Base-by-base conservation (phyloP, 2,797 vertebrate genomes). In the Spea hammondii region DNA sequence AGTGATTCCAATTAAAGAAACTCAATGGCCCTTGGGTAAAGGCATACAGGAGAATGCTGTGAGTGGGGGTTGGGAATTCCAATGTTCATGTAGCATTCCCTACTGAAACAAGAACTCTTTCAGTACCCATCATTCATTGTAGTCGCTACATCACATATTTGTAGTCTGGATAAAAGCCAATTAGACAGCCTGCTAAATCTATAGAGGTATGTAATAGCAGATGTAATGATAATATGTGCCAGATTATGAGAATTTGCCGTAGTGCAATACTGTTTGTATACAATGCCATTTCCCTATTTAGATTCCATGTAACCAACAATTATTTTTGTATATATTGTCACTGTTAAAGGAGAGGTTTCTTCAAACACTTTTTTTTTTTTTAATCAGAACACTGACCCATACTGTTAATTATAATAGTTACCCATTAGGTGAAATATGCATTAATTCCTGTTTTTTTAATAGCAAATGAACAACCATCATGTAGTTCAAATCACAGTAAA, bases 401-500 rank as follows among this genome's bases (percentile, higher is more conserved):
- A 54, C 65, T 57, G 70, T 78, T 73, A 78, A 68, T 65, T 51
- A 74, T 77, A 74, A 77, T 82, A 68, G 50, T n/a, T 47, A 65
- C 45, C 50, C 50, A 44, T 74, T 64, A 70, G 65, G 60, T 74
- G 65, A 13, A 70, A 65, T 50, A 32, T 45, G 70, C 70, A 70
- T 78, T 77, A 48, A 77, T 78, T 72, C 74, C 70, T 74, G 46
- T 74, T 74, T 82, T 77, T 70, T 82, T 78, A 14, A 53, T 65
- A 65, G 65, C 54, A 82, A 73, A 82, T 77, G 65, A 82, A 59
- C 75, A 78, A 62, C 48, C 50, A 55, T 72, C 44, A 49, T 69
- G n/a, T 49, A 17, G 55, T 78, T 82, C 65, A 55, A 78, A 82
- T 77, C 75, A 77, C 65, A 73, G 48, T 59, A 45, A 46, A 55